Evolutionary conservation across 2,888 invertebrate genomes (phyloP).

Genomic region (Drosophila hamatofila): DNA sequence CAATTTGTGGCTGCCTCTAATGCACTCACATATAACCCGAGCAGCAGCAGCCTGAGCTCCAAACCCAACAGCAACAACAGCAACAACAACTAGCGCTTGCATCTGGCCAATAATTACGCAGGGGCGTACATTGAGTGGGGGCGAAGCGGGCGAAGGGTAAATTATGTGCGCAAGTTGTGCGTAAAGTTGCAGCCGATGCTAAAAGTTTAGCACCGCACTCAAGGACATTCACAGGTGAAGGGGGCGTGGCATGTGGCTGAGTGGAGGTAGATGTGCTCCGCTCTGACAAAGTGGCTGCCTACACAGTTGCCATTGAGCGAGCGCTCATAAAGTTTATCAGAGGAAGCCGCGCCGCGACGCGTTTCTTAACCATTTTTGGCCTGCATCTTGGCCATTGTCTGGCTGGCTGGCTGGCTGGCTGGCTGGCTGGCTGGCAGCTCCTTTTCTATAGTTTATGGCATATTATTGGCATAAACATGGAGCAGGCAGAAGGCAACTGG

Average conservation of each 20-base stretch:
- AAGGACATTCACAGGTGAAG: slow-evolving; percentile 47
- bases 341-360: slow-evolving; percentile 71
- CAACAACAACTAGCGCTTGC: slow-evolving; percentile 38
- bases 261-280: slow-evolving; percentile 20
- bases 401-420: slow-evolving; percentile 42
- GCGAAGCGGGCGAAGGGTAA: slow-evolving; percentile 26
- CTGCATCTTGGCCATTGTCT: slow-evolving; percentile 65
- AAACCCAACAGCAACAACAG: slow-evolving; percentile 19
- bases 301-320: slow-evolving; percentile 45
- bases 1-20: slow-evolving; percentile 78
- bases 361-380: slow-evolving; percentile 38
- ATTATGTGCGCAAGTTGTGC: slow-evolving; percentile 77
- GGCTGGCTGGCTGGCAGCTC: slow-evolving; percentile 46
- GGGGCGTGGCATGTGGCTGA: background rate
- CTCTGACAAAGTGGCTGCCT: slow-evolving; percentile 78
- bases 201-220: slow-evolving; percentile 74
- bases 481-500: slow-evolving; percentile 30
- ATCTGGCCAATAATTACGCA: slow-evolving; percentile 74
- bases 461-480: slow-evolving; percentile 82
- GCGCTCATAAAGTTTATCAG: slow-evolving; percentile 77
- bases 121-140: slow-evolving; percentile 1
- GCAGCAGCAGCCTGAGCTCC: slow-evolving; percentile 5
- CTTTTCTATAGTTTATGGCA: slow-evolving; percentile 80
- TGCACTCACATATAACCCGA: slow-evolving; percentile 73
- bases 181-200: slow-evolving; percentile 73